A percentile compares a stretch with the other conserved stretches of the same genome.
Evolutionary conservation across 2,888 invertebrate species (phyloP).

Genomic region (Orchesella flavescens): DNA sequence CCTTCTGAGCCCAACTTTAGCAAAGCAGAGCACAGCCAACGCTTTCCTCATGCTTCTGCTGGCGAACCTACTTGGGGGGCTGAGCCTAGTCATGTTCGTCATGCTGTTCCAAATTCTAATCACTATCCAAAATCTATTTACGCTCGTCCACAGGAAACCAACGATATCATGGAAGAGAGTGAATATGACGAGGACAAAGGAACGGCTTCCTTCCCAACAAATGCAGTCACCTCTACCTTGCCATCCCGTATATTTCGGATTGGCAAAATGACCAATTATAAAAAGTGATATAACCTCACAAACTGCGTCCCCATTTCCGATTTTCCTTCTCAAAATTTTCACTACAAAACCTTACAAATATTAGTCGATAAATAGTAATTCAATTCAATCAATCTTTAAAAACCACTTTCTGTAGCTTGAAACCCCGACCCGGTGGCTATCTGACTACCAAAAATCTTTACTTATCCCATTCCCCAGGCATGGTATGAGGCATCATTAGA

Average conservation of each 20-base stretch:
- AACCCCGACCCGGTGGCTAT: no score
- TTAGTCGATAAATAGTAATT: no score
- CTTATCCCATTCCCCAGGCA: no score
- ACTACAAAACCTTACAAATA: no score
- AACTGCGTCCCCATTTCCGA: not conserved
- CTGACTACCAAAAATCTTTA: no score
- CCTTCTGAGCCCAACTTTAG: not conserved
- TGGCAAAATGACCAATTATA: not conserved
- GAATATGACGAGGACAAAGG: not conserved
- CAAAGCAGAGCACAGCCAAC: not conserved
- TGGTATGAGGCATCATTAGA: no score
- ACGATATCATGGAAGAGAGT: no score
- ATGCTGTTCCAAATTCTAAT: not conserved
- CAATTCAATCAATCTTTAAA: no score
- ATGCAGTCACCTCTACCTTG: slow-evolving; percentile 3
- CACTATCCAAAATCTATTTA: not conserved
- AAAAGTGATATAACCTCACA: not conserved
- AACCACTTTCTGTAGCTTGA: no score
- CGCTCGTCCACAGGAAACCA: not conserved
- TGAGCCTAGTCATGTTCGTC: not conserved
- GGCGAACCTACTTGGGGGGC: not conserved
- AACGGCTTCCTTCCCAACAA: not conserved
- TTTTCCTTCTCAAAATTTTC: no score
- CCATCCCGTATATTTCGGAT: not conserved
- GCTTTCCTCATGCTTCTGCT: not conserved